Conservation (phyloP, 1,140 invertebrate species). For the roundworm (Caenorhabditis elegans) region DNA sequence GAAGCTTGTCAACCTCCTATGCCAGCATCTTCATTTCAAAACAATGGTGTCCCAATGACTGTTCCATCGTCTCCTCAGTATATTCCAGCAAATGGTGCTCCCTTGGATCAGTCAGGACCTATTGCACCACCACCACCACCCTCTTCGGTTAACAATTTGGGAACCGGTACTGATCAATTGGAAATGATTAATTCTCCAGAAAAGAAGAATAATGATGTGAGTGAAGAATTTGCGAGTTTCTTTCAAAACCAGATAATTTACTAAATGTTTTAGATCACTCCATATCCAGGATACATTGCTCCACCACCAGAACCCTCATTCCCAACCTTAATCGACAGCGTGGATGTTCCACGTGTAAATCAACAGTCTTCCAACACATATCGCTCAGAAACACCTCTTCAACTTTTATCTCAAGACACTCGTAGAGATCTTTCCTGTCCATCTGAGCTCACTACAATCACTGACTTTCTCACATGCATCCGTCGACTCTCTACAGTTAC, state of each 20-base stretch:
- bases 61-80: not conserved
- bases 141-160: not conserved
- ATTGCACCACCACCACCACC: not conserved
- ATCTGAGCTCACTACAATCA: not conserved
- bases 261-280: not conserved
- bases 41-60: not conserved
- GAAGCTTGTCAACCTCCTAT: not conserved
- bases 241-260: not conserved
- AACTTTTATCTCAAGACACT: not conserved
- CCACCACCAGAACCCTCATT: conserved; percentile 20
- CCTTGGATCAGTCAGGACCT: not conserved
- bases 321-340: not conserved
- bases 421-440: not conserved
- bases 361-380: not conserved
- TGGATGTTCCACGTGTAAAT: not conserved
- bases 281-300: conserved; percentile 44
- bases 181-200: not conserved
- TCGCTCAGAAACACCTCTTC: conserved; percentile 9
- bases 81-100: not conserved
- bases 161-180: not conserved
- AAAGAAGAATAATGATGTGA: not conserved
- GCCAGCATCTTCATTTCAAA: conserved; percentile 14
- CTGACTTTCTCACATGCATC: conserved; percentile 12
- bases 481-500: not conserved
- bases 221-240: too few species aligned